Evolutionary conservation across 2,113 vertebrate species (phyloP).

Genomic region (Xiphophorus maculatus): DNA sequence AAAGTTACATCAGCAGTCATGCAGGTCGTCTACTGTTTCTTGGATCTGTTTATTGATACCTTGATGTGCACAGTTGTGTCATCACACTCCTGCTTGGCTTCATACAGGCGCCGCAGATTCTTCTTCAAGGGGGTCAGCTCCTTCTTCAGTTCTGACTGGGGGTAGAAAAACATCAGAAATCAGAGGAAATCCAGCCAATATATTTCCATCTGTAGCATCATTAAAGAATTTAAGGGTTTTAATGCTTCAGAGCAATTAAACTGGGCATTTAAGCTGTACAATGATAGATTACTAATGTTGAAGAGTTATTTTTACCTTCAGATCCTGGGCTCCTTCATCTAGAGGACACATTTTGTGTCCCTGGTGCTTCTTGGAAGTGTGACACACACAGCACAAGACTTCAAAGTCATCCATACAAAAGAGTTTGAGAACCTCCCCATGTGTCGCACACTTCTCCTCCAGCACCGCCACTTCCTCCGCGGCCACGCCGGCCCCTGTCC

Average conservation of each 20-base stretch:
- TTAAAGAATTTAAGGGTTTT: neutral
- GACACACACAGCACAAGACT: constrained; percentile 81
- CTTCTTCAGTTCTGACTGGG: constrained; percentile 72
- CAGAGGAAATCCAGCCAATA: neutral
- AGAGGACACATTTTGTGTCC: constrained; percentile 79
- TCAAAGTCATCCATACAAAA: constrained; percentile 81
- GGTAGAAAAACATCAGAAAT: neutral
- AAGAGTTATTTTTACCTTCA: constrained; percentile 74
- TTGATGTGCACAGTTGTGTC: constrained; percentile 81
- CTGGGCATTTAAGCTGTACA: neutral
- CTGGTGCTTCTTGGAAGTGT: constrained; percentile 80
- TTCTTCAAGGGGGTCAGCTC: constrained; percentile 79
- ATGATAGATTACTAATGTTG: neutral
- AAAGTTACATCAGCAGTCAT: neutral
- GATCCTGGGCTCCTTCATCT: constrained; percentile 80
- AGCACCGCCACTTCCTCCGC: neutral
- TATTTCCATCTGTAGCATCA: too few relatives aligned
- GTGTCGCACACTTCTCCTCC: constrained; percentile 66
- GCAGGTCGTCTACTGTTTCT: constrained; percentile 17
- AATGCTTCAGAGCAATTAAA: neutral
- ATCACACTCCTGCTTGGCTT: constrained; percentile 82
- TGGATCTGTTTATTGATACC: constrained; percentile 73
- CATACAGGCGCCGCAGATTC: constrained; percentile 76
- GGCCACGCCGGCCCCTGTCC: rapidly evolving
- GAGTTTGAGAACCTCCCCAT: constrained; percentile 79